Percentiles rank a stretch among this genome's conserved stretches.
Evolutionary conservation across 2,888 invertebrate genomes (phyloP).

Genomic region (Patella pellucida): DNA sequence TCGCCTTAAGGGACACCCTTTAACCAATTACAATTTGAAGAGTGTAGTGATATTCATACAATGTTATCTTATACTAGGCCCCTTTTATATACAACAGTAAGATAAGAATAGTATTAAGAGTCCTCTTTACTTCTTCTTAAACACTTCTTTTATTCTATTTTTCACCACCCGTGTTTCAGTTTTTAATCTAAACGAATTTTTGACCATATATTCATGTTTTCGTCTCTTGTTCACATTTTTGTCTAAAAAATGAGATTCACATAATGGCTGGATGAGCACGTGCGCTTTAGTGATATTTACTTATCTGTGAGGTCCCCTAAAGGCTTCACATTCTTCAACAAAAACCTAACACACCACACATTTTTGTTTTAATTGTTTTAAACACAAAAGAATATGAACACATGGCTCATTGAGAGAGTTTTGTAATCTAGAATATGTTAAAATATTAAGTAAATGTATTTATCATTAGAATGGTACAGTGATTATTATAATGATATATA

Average conservation of each 20-base stretch:
- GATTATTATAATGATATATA: neutral
- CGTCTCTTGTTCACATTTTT: neutral
- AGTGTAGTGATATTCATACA: constrained; percentile 6
- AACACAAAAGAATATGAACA: constrained; percentile 3
- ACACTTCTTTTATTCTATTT: neutral
- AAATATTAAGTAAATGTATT: no score
- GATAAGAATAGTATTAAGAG: constrained; percentile 4
- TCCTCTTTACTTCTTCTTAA: neutral
- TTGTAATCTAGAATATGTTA: no score
- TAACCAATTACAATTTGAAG: constrained; percentile 4
- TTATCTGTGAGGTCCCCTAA: constrained; percentile 7
- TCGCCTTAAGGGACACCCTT: neutral
- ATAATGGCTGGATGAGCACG: constrained; percentile 6
- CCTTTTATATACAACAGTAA: neutral
- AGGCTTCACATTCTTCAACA: neutral
- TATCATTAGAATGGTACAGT: no score
- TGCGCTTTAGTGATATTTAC: constrained; percentile 6
- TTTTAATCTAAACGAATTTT: constrained; percentile 1
- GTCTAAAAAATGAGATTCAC: neutral
- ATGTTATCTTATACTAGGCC: neutral
- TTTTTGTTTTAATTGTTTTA: neutral
- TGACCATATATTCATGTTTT: neutral
- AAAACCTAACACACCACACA: neutral
- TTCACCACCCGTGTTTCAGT: neutral
- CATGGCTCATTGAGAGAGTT: neutral